phyloP scores from a whole-genome alignment of 1,140 invertebrate species.

The Drosophila insularis region DNA sequence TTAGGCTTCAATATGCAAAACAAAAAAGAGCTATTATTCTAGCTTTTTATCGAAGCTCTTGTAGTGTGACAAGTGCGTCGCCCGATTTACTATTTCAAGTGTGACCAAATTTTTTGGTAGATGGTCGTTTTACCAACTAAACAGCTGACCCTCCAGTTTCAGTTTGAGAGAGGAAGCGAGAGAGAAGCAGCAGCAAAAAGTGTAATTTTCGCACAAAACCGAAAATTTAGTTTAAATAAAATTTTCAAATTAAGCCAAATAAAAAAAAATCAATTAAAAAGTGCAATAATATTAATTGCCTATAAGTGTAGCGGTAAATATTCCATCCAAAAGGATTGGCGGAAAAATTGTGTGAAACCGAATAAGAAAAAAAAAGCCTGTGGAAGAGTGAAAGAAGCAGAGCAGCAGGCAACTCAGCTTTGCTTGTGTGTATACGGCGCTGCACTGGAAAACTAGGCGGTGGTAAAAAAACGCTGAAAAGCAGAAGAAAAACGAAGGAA shows the following conservation, averaged over 20 bases:
- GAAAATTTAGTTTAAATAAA: constrained; percentile 25
- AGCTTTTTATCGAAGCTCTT: too few relatives aligned
- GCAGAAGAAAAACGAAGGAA: constrained; percentile 60
- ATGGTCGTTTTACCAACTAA: constrained; percentile 12
- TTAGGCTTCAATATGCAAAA: too few relatives aligned
- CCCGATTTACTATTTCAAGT: not conserved
- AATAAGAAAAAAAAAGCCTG: constrained; percentile 32
- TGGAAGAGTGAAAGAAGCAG: constrained; percentile 45
- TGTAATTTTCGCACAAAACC: constrained; percentile 60
- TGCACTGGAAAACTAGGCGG: constrained; percentile 72
- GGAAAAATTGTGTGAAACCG: constrained; percentile 19
- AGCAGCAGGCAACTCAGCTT: not conserved
- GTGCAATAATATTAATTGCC: constrained; percentile 51
- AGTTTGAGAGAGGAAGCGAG: constrained; percentile 73
- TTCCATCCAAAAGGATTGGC: constrained; percentile 22
- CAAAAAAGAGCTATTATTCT: too few relatives aligned
- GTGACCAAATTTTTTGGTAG: not conserved
- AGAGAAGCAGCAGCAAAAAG: constrained; percentile 59
- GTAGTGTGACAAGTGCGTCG: too few relatives aligned
- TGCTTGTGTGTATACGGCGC: constrained; percentile 76
- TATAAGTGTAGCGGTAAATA: constrained; percentile 64
- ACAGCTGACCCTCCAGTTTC: constrained; percentile 29
- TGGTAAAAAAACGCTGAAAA: constrained; percentile 68
- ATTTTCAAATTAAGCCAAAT: constrained; percentile 58
- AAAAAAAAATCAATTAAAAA: constrained; percentile 40